Percentiles rank a stretch among this genome's conserved stretches.
These are phyloP conservation scores for Drosophila malerkotliana DNA, from an alignment of 1,140 invertebrate species.

Conservation along the genomic window DNA sequence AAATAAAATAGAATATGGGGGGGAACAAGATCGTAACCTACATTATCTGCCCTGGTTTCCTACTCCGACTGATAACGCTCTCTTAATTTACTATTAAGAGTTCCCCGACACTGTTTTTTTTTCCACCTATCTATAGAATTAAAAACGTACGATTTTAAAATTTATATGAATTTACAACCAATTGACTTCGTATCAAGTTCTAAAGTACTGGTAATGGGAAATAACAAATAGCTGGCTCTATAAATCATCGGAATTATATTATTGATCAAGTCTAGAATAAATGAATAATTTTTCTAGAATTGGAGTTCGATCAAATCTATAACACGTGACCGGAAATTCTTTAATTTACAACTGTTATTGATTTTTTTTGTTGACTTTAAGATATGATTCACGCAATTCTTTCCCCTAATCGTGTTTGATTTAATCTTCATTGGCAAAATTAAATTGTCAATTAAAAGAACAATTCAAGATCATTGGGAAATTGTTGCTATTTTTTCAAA, in stretches of 20 bases:
- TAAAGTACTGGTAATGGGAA: neutral
- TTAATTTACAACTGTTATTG: neutral
- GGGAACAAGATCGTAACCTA: slow-evolving; percentile 64
- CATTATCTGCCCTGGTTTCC: slow-evolving; percentile 40
- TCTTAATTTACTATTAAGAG: slow-evolving; percentile 27
- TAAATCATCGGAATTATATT: slow-evolving; percentile 20
- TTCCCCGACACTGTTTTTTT: neutral
- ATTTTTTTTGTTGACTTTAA: neutral
- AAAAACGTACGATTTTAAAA: neutral
- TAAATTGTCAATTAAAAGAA: slow-evolving; percentile 33
- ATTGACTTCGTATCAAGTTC: slow-evolving; percentile 2
- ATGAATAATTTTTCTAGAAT: slow-evolving; percentile 6
- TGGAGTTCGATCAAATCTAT: neutral
- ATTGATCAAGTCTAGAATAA: slow-evolving; percentile 1
- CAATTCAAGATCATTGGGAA: slow-evolving; percentile 26
- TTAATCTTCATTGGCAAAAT: slow-evolving; percentile 8
- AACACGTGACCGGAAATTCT: slow-evolving; percentile 3
- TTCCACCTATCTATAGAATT: neutral
- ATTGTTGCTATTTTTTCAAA: slow-evolving; percentile 17
- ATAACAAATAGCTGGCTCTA: slow-evolving; percentile 1
- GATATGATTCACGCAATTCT: neutral
- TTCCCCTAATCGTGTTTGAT: slow-evolving; percentile 3
- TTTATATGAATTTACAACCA: slow-evolving; percentile 5
- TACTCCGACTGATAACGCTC: slow-evolving; percentile 26
- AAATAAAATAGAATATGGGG: slow-evolving; percentile 21